Percentiles rank a stretch among this genome's conserved stretches.
Conservation (phyloP, 2,113 vertebrate genomes). For the Typhlomys cinereus region DNA sequence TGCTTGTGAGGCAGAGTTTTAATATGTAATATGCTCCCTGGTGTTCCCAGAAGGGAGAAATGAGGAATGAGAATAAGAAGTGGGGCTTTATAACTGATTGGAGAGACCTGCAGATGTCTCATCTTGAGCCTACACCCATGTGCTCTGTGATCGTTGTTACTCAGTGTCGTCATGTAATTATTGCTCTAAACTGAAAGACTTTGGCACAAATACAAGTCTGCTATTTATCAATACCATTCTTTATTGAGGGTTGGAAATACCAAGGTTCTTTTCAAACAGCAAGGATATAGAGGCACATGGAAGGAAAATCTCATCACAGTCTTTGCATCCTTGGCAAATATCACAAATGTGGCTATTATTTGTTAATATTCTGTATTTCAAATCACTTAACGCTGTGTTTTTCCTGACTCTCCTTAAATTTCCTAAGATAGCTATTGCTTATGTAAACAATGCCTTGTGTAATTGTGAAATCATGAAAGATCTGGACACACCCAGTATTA, state of each 20-base stretch:
- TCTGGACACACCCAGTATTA: neutral
- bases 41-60: neutral
- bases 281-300: neutral
- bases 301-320: no score
- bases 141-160: neutral
- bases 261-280: neutral
- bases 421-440: neutral
- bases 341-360: neutral
- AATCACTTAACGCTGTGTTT: neutral
- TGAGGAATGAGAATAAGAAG: neutral
- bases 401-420: neutral
- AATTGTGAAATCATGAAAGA: neutral
- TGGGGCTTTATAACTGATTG: no score
- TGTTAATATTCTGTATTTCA: neutral
- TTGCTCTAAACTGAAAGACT: neutral
- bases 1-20: no score
- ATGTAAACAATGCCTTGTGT: neutral
- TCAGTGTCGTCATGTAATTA: neutral
- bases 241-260: neutral
- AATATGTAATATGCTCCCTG: neutral
- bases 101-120: neutral
- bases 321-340: no score
- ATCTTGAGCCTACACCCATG: neutral
- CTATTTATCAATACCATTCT: neutral
- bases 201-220: neutral